Base-by-base conservation (phyloP, 2,888 invertebrate genomes). In the Aporophyla lueneburgensis region DNA sequence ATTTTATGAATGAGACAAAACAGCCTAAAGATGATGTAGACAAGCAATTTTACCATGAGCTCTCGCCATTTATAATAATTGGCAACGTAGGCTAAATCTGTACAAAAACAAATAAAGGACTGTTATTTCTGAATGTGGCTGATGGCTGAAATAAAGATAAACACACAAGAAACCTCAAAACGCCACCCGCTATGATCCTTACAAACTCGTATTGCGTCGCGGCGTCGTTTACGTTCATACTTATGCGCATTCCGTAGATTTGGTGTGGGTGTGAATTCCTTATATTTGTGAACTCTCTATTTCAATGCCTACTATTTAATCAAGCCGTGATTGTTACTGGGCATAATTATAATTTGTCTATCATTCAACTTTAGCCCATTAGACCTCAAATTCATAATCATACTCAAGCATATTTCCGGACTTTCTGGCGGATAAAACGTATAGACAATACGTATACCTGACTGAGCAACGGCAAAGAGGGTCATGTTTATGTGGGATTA, bases 11-110 rank as follows among this genome's bases (percentile, higher is more conserved):
- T 68, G 54, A 56, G 43, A 16, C 27, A 49, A 78, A 46, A 53
- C 61, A 9, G 21, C 10, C 62, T 14, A 19, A 59, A 40, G 46
- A 59, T 51, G 67, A 62, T 56, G 16, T 53, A 54, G 68, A 69
- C 53, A 66, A 74, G 59, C 69, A 76, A 73, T 81, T 66, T 59
- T 69, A 58, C n/a, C 14, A 58, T 59, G n/a, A 40, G 24, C 21
- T 72, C n/a, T 56, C 43, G 19, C 7, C 51, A 56, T 76, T 72
- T 74, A 58, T 69, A 78, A 71, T 74, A 71, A 78, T 59, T 79
- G 54, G 33, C 70, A 70, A 62, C 58, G 40, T 43, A 40, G 33
- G n/a, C 24, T 40, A 56, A 56, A 67, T 54, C 27, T 49, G 53
- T 19, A 67, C 58, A 63, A 83, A 72, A 70, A 62, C 66, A 69